Evolutionary conservation across 2,888 invertebrate genomes (phyloP).

Genomic region (Pterostichus niger): DNA sequence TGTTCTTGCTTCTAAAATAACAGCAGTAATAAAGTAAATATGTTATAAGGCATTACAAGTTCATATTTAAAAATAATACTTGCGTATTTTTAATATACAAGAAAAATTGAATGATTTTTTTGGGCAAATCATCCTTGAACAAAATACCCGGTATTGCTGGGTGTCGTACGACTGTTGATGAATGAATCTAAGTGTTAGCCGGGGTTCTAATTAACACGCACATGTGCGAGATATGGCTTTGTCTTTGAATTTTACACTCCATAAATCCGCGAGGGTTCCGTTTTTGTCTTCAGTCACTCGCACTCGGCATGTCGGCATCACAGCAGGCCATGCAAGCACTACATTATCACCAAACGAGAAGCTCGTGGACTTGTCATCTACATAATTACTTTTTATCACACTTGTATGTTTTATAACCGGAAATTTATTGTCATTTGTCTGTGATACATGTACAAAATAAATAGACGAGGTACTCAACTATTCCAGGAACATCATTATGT

Average conservation of each 20-base stretch:
- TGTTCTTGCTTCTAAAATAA: too few relatives aligned
- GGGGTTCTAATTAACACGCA: constrained; percentile 53
- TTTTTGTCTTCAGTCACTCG: constrained; percentile 12
- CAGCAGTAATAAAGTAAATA: too few relatives aligned
- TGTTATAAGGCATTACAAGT: too few relatives aligned
- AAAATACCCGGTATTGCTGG: not conserved
- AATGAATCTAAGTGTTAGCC: too few relatives aligned
- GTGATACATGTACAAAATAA: too few relatives aligned
- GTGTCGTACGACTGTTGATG: not conserved
- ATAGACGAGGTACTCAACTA: too few relatives aligned
- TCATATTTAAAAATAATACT: too few relatives aligned
- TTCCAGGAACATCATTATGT: too few relatives aligned
- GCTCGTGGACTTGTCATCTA: constrained; percentile 14
- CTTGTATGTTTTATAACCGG: not conserved
- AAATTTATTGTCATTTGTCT: too few relatives aligned
- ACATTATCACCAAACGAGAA: too few relatives aligned
- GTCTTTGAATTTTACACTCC: constrained; percentile 64
- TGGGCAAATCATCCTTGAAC: not conserved
- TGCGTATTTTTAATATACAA: too few relatives aligned
- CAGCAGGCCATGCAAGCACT: constrained; percentile 6
- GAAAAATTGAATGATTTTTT: too few relatives aligned
- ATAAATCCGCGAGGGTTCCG: constrained; percentile 54
- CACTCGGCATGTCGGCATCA: not conserved
- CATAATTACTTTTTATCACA: not conserved
- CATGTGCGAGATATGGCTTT: constrained; percentile 62